Percentiles rank a stretch among this genome's conserved stretches.
Evolutionary conservation across 1,140 invertebrate genomes (phyloP).

Genomic region (Sycophila sp.): DNA sequence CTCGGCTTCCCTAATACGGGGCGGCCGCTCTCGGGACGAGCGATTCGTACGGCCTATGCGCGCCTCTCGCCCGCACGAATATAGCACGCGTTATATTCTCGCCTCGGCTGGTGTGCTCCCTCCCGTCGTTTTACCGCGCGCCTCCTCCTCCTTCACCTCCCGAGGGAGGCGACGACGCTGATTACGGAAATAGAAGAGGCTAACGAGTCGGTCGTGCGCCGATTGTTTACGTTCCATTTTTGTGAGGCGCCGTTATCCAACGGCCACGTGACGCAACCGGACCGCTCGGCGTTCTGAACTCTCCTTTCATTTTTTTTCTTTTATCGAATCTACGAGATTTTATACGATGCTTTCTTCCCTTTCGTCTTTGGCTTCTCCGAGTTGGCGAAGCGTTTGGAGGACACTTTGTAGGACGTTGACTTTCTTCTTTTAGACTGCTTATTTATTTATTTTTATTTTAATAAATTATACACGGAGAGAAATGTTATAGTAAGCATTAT

Average conservation of each 20-base stretch:
- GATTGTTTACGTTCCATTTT: constrained; percentile 48
- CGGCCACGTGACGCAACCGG: neutral
- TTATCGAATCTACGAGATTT: too few species aligned
- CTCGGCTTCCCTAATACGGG: constrained; percentile 63
- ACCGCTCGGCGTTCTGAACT: too few species aligned
- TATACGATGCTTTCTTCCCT: too few species aligned
- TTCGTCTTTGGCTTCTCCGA: neutral
- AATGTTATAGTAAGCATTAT: too few species aligned
- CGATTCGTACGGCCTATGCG: constrained; percentile 44
- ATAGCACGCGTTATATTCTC: constrained; percentile 61
- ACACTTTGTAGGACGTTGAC: neutral
- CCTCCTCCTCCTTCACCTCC: neutral
- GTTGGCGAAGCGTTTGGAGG: neutral
- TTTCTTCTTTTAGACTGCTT: too few species aligned
- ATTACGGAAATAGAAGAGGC: constrained; percentile 47
- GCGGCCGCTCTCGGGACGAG: constrained; percentile 46
- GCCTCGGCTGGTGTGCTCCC: constrained; percentile 30
- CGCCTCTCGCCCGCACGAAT: constrained; percentile 59
- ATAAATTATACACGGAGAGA: too few species aligned
- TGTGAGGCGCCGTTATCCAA: constrained; percentile 10
- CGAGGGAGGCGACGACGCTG: too few species aligned
- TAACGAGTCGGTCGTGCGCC: constrained; percentile 23
- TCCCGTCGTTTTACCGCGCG: constrained; percentile 32
- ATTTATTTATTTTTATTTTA: too few species aligned
- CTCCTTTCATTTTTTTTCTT: neutral